Evolutionary conservation across 2,888 invertebrate genomes (phyloP), one percentile per base, ranked within the genome.

Genomic region (Scrobipalpa atriplicella): DNA sequence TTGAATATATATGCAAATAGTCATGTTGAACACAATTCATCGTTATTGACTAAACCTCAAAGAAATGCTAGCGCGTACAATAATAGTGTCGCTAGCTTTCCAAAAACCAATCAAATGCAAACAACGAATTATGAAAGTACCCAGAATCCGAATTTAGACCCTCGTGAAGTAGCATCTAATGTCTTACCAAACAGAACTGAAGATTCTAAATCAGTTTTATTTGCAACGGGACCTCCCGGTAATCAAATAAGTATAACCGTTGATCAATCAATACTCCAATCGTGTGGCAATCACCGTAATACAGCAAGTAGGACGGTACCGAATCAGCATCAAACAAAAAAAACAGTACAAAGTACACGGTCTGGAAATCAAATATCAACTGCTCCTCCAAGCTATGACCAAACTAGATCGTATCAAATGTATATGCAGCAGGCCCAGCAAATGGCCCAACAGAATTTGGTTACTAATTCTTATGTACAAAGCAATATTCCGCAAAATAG

Each of bases 171-270:
- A 58, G 38, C 11, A 58, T 5, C 8, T 16, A 10, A 2, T 58
- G n/a, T 11, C 2, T 11, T 8, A n/a, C 36, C n/a, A 38, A 38
- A 58, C n/a, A 58, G 13, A 7, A 16, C 38, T 16, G 58, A 58
- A 38, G 38, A 16, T 38, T 9, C 58, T 8, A 38, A 18, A 16
- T 38, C 58, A 47, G 5, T 29, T 16, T 69, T 54, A 70, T 79
- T 52, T 80, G 73, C 72, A 61, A 61, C 70, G 58, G 78, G 80
- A 19, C 62, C 71, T 21, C 71, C 75, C 38, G 78, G 74, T 39
- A 70, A 66, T 41, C 70, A 81, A 75, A 68, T 82, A 38, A 71
- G 66, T 60, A 74, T 80, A 58, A 75, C 69, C 51, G 62, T 72
- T 36, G 66, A 69, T 62, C 63, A 29, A 6, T 1, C 21, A 9